Percentiles rank a stretch among this genome's conserved stretches.
Conservation (phyloP, 1,140 invertebrate genomes). For the Aphidius ervi region DNA sequence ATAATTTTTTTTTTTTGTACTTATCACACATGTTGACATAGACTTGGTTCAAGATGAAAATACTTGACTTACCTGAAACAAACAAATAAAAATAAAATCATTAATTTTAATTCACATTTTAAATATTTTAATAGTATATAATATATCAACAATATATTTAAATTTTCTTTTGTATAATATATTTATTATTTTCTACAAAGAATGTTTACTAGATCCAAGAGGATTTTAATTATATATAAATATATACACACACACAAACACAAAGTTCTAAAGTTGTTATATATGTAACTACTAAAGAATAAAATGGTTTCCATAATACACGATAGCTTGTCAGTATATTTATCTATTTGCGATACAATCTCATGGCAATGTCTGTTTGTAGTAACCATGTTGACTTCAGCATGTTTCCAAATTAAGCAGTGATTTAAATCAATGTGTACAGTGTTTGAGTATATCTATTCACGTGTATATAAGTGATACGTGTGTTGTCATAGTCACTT, state of each 20-base stretch:
- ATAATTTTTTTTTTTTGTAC: too few species aligned
- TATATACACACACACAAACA: not conserved
- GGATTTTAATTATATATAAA: too few species aligned
- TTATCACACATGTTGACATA: not conserved
- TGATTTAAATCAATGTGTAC: conserved; percentile 5
- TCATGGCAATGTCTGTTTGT: conserved; percentile 31
- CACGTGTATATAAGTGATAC: not conserved
- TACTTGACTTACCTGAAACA: conserved; percentile 20
- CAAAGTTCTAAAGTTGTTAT: not conserved
- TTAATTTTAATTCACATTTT: conserved; percentile 3
- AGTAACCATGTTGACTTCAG: conserved; percentile 33
- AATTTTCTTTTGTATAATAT: too few species aligned
- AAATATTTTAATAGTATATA: too few species aligned
- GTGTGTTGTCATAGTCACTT: too few species aligned
- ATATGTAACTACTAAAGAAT: not conserved
- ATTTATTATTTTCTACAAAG: too few species aligned
- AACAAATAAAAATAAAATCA: conserved; percentile 19
- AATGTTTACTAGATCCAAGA: too few species aligned
- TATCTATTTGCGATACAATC: conserved; percentile 36
- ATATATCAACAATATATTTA: too few species aligned
- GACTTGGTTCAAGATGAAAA: not conserved
- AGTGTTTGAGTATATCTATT: not conserved
- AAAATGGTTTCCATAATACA: conserved; percentile 10
- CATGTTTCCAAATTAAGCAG: conserved; percentile 29
- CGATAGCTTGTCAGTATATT: conserved; percentile 22